phyloP scores from a whole-genome alignment of 2,888 invertebrate species.

The Macroteleia sp. region DNA sequence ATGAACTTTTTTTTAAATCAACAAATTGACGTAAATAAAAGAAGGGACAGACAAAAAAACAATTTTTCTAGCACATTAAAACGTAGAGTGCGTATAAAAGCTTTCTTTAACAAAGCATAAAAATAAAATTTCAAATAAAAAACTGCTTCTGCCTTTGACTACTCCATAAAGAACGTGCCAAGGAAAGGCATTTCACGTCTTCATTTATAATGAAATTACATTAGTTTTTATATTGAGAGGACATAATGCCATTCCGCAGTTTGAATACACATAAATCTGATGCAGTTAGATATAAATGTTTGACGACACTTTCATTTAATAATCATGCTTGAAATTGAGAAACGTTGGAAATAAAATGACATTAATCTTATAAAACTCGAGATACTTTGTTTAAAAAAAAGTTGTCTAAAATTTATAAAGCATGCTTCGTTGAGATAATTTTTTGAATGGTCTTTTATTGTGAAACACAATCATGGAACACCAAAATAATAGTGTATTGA shows the following conservation, averaged over 20 bases:
- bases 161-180: background rate
- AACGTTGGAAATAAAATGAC: slow-evolving; percentile 7
- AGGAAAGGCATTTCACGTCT: slow-evolving; percentile 5
- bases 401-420: slow-evolving; percentile 5
- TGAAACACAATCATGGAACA: background rate
- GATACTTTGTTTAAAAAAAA: background rate
- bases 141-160: slow-evolving; percentile 4
- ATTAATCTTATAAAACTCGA: slow-evolving; percentile 10
- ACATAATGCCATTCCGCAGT: slow-evolving; percentile 21
- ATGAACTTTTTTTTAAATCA: background rate
- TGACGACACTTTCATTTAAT: slow-evolving; percentile 36
- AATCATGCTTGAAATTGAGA: slow-evolving; percentile 20
- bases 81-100: background rate
- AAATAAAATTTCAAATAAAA: background rate
- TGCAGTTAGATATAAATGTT: slow-evolving; percentile 35
- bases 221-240: slow-evolving; percentile 21
- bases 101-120: slow-evolving; percentile 6
- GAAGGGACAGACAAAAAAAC: background rate
- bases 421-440: background rate
- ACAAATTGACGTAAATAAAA: background rate
- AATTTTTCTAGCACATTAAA: background rate
- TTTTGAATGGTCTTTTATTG: background rate
- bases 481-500: background rate
- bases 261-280: slow-evolving; percentile 31
- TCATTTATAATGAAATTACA: slow-evolving; percentile 25